phyloP scores from a whole-genome alignment of 2,888 invertebrate species.

The Azorinus chamasolen region DNA sequence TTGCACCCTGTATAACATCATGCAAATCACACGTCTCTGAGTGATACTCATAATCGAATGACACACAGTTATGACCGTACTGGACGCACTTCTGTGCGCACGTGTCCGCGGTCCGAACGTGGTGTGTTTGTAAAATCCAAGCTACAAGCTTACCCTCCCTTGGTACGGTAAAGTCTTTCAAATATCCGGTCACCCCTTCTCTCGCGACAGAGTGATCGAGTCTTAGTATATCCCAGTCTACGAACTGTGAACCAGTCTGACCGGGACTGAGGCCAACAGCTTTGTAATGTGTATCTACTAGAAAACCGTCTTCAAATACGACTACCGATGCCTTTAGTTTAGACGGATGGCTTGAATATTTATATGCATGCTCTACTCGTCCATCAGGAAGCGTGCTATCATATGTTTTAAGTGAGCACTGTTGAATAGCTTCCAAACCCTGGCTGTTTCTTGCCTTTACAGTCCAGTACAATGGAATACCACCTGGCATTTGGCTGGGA shows the following conservation, averaged over 20 bases:
- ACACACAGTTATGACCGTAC: slow-evolving; percentile 66
- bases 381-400: slow-evolving; percentile 78
- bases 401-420: slow-evolving; percentile 72
- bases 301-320: slow-evolving; percentile 73
- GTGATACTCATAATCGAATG: slow-evolving; percentile 73
- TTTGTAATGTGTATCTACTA: slow-evolving; percentile 53
- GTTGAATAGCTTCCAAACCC: slow-evolving; percentile 60
- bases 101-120: slow-evolving; percentile 33
- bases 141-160: slow-evolving; percentile 68
- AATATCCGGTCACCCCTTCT: slow-evolving; percentile 20
- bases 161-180: slow-evolving; percentile 64
- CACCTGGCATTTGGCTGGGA: slow-evolving; percentile 65
- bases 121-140: slow-evolving; percentile 44
- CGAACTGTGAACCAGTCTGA: slow-evolving; percentile 65
- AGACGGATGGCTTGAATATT: slow-evolving; percentile 71
- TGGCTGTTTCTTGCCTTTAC: slow-evolving; percentile 75
- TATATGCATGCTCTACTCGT: slow-evolving; percentile 71
- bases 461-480: slow-evolving; percentile 73
- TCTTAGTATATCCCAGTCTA: slow-evolving; percentile 56
- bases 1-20: slow-evolving; percentile 67
- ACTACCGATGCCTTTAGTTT: slow-evolving; percentile 68
- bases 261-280: slow-evolving; percentile 73
- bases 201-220: slow-evolving; percentile 51
- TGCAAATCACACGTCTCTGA: slow-evolving; percentile 72
- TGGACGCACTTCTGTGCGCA: slow-evolving; percentile 69